These are phyloP conservation scores for Pachydiplax longipennis DNA, from an alignment of 2,888 invertebrate species.

Conservation along the genomic window DNA sequence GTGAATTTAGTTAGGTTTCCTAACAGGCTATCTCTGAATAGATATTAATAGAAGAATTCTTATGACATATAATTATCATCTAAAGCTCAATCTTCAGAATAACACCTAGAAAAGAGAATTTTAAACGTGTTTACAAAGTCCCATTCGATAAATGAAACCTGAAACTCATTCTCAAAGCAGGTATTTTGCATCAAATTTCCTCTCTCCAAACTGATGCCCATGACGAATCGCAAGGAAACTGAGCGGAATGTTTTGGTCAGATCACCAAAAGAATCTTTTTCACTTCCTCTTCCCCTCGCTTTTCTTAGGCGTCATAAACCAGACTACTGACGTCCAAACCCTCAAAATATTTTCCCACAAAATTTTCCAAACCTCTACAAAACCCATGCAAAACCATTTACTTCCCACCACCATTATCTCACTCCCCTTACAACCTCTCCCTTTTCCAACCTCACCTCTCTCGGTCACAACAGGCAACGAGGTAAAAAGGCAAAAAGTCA, in stretches of 20 bases:
- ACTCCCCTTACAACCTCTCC: not conserved
- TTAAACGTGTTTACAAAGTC: not conserved
- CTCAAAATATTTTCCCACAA: conserved; percentile 20
- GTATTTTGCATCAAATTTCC: not conserved
- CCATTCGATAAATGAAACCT: not conserved
- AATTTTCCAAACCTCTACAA: not conserved
- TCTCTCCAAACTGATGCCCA: too few species aligned
- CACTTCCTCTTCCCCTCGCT: not conserved
- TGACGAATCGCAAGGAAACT: too few species aligned
- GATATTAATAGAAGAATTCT: too few species aligned
- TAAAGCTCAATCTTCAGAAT: too few species aligned
- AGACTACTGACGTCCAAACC: not conserved
- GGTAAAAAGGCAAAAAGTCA: not conserved
- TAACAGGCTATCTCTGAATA: too few species aligned
- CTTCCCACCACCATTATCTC: not conserved
- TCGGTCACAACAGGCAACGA: not conserved
- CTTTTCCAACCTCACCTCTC: not conserved
- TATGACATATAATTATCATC: too few species aligned
- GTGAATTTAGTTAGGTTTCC: too few species aligned
- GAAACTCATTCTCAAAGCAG: not conserved
- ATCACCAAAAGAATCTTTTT: not conserved
- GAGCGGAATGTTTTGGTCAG: too few species aligned
- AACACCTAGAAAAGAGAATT: not conserved
- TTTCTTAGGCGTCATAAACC: conserved; percentile 14
- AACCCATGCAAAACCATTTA: not conserved